These are phyloP conservation scores for Axis porcinus DNA, from an alignment of 2,113 vertebrate genomes.

Conservation along the genomic window DNA sequence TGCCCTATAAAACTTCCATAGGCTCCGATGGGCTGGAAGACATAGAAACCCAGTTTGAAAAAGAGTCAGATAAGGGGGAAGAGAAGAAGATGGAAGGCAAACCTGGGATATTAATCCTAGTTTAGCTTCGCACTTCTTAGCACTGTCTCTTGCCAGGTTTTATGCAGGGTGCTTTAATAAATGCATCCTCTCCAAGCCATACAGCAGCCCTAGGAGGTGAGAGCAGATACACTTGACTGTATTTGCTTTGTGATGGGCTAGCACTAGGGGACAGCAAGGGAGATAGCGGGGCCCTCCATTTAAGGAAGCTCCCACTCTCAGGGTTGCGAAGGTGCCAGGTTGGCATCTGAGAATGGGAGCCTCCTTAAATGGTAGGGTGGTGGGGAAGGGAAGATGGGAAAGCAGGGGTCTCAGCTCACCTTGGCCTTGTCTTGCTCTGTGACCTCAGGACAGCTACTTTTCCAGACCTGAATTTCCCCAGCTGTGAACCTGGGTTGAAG, in stretches of 20 bases:
- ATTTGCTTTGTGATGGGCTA: too few species aligned
- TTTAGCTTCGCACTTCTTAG: not conserved
- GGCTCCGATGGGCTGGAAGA: not conserved
- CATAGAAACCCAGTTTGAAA: not conserved
- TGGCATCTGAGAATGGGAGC: not conserved
- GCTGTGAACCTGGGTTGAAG: not conserved
- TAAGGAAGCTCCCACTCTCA: not conserved
- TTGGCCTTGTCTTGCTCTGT: not conserved
- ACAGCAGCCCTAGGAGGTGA: not conserved
- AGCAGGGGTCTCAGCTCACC: not conserved
- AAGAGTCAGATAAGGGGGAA: not conserved
- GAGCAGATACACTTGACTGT: not conserved
- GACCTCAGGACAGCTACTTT: not conserved
- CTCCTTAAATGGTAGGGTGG: not conserved
- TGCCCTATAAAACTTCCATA: not conserved
- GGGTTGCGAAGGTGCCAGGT: not conserved
- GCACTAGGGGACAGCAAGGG: not conserved
- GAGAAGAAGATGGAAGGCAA: not conserved
- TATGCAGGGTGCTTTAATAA: not conserved
- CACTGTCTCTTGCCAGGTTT: not conserved
- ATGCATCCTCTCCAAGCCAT: not conserved
- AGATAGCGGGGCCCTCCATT: not conserved
- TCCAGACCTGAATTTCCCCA: not conserved
- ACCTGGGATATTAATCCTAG: not conserved
- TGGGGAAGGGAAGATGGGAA: not conserved